These are phyloP conservation scores for Platyscapa corneri DNA, from an alignment of 1,140 invertebrate species.

Conservation along the genomic window DNA sequence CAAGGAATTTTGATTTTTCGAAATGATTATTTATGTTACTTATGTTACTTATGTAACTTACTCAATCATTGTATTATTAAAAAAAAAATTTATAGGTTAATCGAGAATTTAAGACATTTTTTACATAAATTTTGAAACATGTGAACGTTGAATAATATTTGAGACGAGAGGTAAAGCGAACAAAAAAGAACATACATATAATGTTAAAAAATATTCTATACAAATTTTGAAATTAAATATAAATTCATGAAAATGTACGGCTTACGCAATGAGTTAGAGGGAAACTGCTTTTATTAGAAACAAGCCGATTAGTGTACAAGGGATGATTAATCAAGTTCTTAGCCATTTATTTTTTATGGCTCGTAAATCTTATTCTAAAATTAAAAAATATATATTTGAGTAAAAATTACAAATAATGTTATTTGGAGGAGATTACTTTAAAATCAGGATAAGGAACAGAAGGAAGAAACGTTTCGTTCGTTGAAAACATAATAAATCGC, in stretches of 20 bases:
- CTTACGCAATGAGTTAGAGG: too few relatives aligned
- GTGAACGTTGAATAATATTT: neutral
- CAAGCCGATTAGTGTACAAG: neutral
- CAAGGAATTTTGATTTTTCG: neutral
- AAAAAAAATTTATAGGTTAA: constrained; percentile 34
- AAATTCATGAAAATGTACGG: too few relatives aligned
- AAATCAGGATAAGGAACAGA: too few relatives aligned
- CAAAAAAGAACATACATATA: neutral
- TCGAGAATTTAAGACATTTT: constrained; percentile 4
- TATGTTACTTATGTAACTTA: constrained; percentile 38
- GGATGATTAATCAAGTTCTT: neutral
- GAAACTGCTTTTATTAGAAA: too few relatives aligned
- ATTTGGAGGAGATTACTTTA: too few relatives aligned
- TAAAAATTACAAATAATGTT: too few relatives aligned
- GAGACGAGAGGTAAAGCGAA: neutral
- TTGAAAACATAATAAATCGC: too few relatives aligned
- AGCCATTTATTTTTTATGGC: too few relatives aligned
- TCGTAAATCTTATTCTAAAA: too few relatives aligned
- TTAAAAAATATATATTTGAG: too few relatives aligned
- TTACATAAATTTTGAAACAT: neutral
- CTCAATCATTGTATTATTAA: constrained; percentile 26
- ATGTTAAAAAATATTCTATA: neutral
- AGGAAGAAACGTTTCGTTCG: neutral
- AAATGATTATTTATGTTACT: neutral
- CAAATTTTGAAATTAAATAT: too few relatives aligned